Evolutionary conservation across 2,797 vertebrate species (phyloP).

Genomic region (Kryptolebias ocellatus): DNA sequence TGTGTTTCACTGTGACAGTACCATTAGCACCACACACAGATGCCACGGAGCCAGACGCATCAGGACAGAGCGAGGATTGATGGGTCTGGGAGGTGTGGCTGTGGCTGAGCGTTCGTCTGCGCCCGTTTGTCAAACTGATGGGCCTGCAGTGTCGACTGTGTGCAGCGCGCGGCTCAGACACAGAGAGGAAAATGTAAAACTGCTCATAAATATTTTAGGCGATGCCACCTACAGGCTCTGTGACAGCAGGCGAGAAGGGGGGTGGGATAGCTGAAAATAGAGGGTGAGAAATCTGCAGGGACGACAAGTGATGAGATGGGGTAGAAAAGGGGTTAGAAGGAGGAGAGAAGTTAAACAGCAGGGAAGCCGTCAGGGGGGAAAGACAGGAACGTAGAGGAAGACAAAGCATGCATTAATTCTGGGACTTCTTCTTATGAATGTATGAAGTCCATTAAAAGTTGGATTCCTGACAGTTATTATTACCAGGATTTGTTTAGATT

Average conservation of each 20-base stretch:
- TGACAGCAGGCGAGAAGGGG: slow-evolving; percentile 34
- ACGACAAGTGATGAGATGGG: slow-evolving; percentile 16
- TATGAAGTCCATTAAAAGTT: slow-evolving; percentile 14
- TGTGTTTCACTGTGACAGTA: slow-evolving; percentile 27
- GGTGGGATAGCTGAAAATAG: slow-evolving; percentile 26
- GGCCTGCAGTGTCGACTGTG: slow-evolving; percentile 20
- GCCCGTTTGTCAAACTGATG: slow-evolving; percentile 41
- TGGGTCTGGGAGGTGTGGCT: slow-evolving; percentile 35
- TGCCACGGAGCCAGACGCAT: slow-evolving; percentile 30
- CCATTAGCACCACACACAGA: slow-evolving; percentile 53
- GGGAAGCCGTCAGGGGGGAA: slow-evolving; percentile 3
- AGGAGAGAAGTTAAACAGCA: not conserved
- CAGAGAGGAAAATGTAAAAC: slow-evolving; percentile 36
- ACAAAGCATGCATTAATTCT: not conserved
- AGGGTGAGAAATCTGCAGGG: slow-evolving; percentile 22
- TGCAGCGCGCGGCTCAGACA: slow-evolving; percentile 39
- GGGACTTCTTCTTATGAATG: slow-evolving; percentile 23
- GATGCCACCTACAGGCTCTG: slow-evolving; percentile 46
- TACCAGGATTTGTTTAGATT: not conserved
- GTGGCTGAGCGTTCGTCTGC: slow-evolving; percentile 7
- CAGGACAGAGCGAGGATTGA: slow-evolving; percentile 42
- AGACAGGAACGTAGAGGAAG: not conserved
- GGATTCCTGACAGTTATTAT: not conserved
- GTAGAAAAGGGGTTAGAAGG: not conserved
- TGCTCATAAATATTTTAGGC: slow-evolving; percentile 59